These are phyloP conservation scores for Pachydiplax longipennis DNA, from an alignment of 2,888 invertebrate genomes.

Conservation along the genomic window DNA sequence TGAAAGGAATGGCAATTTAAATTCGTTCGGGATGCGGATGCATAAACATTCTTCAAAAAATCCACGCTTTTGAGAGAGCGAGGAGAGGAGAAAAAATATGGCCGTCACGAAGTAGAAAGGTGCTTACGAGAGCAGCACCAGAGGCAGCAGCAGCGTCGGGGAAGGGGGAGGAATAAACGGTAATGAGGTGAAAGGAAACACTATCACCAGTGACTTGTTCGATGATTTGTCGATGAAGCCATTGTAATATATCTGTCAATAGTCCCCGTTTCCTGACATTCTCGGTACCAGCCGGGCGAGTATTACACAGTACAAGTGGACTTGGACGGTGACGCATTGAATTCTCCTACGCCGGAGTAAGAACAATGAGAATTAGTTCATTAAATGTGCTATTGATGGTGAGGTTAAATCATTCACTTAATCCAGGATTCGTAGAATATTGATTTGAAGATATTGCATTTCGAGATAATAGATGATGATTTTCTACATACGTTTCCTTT, in stretches of 20 bases:
- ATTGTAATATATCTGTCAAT: constrained; percentile 42
- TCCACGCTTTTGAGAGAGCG: not conserved
- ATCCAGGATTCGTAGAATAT: no score
- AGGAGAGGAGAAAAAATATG: not conserved
- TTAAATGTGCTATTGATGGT: not conserved
- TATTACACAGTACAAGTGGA: not conserved
- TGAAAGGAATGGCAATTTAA: not conserved
- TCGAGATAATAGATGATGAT: no score
- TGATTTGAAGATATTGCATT: no score
- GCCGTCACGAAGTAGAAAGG: not conserved
- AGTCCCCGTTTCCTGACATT: constrained; percentile 25
- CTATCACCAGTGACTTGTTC: constrained; percentile 37
- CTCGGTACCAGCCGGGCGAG: not conserved
- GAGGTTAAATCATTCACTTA: not conserved
- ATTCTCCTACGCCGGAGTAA: not conserved
- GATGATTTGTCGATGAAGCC: constrained; percentile 41
- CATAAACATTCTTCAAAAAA: not conserved
- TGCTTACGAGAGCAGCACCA: not conserved
- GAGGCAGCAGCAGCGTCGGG: not conserved
- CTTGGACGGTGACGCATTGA: not conserved
- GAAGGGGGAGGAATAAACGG: not conserved
- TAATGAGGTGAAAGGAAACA: constrained; percentile 40
- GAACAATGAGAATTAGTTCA: not conserved
- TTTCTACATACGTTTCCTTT: no score
- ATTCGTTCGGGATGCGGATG: not conserved